These are phyloP conservation scores for Adelognathus sp. DNA, from an alignment of 2,888 invertebrate genomes.

Conservation along the genomic window DNA sequence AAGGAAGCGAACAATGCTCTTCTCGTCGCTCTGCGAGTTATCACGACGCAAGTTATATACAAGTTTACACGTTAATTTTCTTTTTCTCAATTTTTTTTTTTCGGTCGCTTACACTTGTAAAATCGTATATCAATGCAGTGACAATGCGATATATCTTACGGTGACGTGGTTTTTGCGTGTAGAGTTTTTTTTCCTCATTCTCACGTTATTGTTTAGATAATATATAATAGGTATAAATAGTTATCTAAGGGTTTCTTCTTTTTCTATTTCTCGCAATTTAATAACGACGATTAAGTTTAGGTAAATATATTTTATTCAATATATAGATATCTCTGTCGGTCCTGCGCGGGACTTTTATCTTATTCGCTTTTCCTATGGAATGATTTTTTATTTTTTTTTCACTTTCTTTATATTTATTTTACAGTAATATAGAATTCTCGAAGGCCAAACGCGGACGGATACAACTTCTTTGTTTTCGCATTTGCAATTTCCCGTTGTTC, in stretches of 20 bases:
- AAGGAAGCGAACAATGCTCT: neutral
- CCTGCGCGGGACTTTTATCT: constrained; percentile 21
- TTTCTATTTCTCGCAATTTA: constrained; percentile 27
- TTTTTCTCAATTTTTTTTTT: neutral
- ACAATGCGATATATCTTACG: constrained; percentile 41
- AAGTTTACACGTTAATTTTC: constrained; percentile 33
- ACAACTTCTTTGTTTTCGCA: constrained; percentile 2
- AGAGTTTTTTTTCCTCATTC: constrained; percentile 11
- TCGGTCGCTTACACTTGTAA: constrained; percentile 49
- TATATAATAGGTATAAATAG: constrained; percentile 62
- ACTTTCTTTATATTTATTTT: constrained; percentile 18
- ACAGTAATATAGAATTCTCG: constrained; percentile 29
- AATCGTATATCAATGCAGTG: constrained; percentile 40
- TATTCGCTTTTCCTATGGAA: constrained; percentile 8
- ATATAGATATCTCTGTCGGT: constrained; percentile 48
- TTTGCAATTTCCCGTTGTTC: constrained; percentile 23
- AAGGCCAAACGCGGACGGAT: constrained; percentile 53
- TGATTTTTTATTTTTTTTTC: neutral
- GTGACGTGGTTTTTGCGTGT: neutral
- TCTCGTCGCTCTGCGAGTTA: constrained; percentile 24
- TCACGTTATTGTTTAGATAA: constrained; percentile 4
- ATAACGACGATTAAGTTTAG: constrained; percentile 50
- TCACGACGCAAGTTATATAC: constrained; percentile 41
- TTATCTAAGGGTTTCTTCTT: constrained; percentile 53
- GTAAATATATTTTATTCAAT: constrained; percentile 50